Conservation (phyloP, 2,113 vertebrate genomes). For the Phodopus roborovskii region DNA sequence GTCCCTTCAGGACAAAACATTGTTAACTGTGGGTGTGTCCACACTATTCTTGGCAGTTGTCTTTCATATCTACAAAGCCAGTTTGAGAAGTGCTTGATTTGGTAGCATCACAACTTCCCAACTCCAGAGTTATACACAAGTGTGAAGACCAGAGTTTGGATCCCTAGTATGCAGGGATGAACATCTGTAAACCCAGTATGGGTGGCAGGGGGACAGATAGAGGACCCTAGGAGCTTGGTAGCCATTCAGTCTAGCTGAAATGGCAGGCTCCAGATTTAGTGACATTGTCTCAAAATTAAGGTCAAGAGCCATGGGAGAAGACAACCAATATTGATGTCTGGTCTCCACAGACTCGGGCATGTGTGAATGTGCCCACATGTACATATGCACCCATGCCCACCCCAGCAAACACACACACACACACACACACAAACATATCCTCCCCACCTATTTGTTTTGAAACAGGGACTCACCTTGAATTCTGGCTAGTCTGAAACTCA, state of each 20-base stretch:
- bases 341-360: not conserved
- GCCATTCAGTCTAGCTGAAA: not conserved
- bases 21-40: not conserved
- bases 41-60: not conserved
- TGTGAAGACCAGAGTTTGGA: not conserved
- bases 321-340: not conserved
- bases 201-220: not conserved
- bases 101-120: not conserved
- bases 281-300: not conserved
- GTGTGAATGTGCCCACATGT: not conserved
- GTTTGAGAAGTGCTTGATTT: not conserved
- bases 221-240: not conserved
- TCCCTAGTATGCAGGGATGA: not conserved
- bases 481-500: not conserved
- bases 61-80: not conserved
- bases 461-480: not conserved
- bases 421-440: not conserved
- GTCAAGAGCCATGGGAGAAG: not conserved
- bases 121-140: not conserved
- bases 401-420: not conserved
- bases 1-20: not conserved
- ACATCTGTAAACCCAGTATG: not conserved
- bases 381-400: not conserved
- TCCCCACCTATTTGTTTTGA: not conserved
- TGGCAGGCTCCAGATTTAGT: no score